Evolutionary conservation across 2,888 invertebrate genomes (phyloP).

Genomic region (Trachelus troglodyta): DNA sequence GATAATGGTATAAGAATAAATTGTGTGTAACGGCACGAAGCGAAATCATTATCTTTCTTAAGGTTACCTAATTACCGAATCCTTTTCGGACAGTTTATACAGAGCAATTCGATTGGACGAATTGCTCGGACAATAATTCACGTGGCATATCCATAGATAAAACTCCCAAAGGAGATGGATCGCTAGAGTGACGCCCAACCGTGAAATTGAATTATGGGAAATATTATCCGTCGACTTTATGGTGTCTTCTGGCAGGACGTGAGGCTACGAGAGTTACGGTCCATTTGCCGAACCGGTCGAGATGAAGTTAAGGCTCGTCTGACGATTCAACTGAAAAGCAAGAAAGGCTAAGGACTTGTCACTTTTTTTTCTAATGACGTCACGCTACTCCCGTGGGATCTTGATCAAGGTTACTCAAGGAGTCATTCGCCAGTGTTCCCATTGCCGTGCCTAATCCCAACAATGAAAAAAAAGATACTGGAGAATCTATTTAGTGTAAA

Average conservation of each 20-base stretch:
- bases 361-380: neutral
- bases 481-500: neutral
- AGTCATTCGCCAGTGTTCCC: neutral
- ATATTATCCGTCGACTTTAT: neutral
- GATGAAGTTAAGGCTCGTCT: neutral
- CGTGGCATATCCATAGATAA: neutral
- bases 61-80: neutral
- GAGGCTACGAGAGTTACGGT: neutral
- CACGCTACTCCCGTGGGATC: neutral
- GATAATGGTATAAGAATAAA: constrained; percentile 4
- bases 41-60: neutral
- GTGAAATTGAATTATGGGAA: neutral
- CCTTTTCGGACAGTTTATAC: neutral
- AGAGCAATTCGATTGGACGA: neutral
- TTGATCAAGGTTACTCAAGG: neutral
- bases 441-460: neutral
- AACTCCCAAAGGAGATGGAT: neutral
- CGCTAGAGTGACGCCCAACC: neutral
- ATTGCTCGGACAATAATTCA: neutral
- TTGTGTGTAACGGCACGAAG: neutral
- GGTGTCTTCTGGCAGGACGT: neutral
- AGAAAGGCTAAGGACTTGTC: neutral
- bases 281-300: neutral
- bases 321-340: neutral
- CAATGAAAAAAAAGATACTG: neutral